phyloP scores from a whole-genome alignment of 2,113 vertebrate species.

The Salvelinus namaycush region DNA sequence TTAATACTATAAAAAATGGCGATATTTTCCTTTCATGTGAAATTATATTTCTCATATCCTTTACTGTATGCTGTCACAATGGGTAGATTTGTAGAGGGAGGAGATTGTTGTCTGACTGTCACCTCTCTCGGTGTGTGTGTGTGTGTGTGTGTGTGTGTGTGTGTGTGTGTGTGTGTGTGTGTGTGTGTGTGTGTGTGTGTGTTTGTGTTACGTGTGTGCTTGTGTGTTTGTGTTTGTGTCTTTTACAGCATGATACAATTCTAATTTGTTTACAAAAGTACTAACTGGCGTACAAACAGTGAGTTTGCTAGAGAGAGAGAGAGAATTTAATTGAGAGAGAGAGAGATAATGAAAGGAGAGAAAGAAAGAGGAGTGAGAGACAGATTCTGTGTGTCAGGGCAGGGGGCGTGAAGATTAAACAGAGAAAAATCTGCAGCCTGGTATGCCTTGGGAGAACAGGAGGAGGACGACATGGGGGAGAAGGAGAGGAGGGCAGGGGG shows the following conservation, averaged over 20 bases:
- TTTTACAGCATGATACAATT: not conserved
- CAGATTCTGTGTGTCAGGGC: conserved; percentile 65
- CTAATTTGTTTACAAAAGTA: not conserved
- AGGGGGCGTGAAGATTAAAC: conserved; percentile 50
- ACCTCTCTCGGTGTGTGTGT: too few species aligned
- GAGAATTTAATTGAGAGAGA: too few species aligned
- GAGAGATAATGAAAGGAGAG: too few species aligned
- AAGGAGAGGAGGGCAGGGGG: conserved; percentile 4
- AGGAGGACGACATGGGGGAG: conserved; percentile 26
- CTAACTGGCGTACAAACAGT: not conserved
- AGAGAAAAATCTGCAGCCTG: conserved; percentile 80
- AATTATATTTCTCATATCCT: too few species aligned
- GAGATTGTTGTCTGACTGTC: too few species aligned
- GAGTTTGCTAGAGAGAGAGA: not conserved
- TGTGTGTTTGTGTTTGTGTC: conserved; percentile 13
- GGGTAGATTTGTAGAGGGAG: too few species aligned
- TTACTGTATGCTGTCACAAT: too few species aligned
- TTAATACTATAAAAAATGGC: too few species aligned
- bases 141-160: conserved; percentile 4
- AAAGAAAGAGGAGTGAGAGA: conserved; percentile 22
- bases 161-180: not conserved
- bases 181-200: conserved; percentile 11
- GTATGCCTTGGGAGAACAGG: conserved; percentile 68
- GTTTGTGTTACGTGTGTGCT: conserved; percentile 3
- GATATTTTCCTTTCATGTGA: too few species aligned